Percentiles rank a stretch among this genome's conserved stretches.
Evolutionary conservation across 2,888 invertebrate genomes (phyloP).

Genomic region (Agriotes lineatus): DNA sequence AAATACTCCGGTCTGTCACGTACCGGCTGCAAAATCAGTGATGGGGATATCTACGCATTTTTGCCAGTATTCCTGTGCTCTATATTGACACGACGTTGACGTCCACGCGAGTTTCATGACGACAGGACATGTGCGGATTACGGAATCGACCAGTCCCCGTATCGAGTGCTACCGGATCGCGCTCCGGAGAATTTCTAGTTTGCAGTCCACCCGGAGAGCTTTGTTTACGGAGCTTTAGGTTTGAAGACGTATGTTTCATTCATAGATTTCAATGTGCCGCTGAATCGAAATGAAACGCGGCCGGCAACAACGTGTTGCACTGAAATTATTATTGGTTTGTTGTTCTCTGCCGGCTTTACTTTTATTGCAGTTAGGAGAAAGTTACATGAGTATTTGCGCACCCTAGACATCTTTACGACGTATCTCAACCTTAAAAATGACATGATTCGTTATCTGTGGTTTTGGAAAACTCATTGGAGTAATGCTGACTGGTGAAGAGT

Average conservation of each 20-base stretch:
- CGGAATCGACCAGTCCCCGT: conserved; percentile 44
- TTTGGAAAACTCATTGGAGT: neutral
- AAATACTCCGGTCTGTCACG: neutral
- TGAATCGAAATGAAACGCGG: conserved; percentile 48
- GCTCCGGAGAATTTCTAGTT: conserved; percentile 36
- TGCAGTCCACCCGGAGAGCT: conserved; percentile 40
- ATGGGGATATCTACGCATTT: conserved; percentile 24
- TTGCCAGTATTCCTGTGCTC: conserved; percentile 23
- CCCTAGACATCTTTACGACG: neutral
- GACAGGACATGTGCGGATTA: conserved; percentile 50
- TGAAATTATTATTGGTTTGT: conserved; percentile 46
- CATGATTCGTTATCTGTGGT: neutral
- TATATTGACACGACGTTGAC: conserved; percentile 41
- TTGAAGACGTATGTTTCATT: conserved; percentile 54
- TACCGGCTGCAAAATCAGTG: neutral
- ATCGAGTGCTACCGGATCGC: conserved; percentile 41
- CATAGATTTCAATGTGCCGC: conserved; percentile 54
- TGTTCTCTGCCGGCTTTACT: conserved; percentile 4
- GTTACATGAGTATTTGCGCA: neutral
- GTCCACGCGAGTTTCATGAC: conserved; percentile 39
- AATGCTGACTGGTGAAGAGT: too few species aligned
- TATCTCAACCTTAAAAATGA: neutral
- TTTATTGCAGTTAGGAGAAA: conserved; percentile 18
- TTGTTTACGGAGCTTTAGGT: conserved; percentile 47
- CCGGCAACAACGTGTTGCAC: conserved; percentile 56